phyloP scores from a whole-genome alignment of 2,888 invertebrate species.

The Drosophila rellima region DNA sequence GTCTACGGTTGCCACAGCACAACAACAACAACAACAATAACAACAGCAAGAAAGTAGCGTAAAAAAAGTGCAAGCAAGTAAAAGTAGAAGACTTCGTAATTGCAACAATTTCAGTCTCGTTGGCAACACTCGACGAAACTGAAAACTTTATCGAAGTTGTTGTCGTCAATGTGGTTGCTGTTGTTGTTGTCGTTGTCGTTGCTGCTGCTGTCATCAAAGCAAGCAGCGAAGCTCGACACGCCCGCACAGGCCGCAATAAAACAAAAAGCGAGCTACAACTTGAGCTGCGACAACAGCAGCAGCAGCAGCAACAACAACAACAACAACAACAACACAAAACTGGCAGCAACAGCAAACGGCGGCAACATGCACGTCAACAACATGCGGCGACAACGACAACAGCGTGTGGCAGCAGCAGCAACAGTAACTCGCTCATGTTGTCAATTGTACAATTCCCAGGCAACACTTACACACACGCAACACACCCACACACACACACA shows the following conservation, averaged over 20 bases:
- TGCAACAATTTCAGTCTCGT: slow-evolving; percentile 68
- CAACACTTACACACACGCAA: slow-evolving; percentile 35
- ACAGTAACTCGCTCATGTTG: slow-evolving; percentile 67
- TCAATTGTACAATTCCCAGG: slow-evolving; percentile 76
- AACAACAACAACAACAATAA: slow-evolving; percentile 13
- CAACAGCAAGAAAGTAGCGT: slow-evolving; percentile 31
- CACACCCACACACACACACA: slow-evolving; percentile 26
- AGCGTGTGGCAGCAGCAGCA: slow-evolving; percentile 44
- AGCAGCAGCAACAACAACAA: slow-evolving; percentile 42
- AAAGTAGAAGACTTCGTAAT: slow-evolving; percentile 62
- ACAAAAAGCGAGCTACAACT: slow-evolving; percentile 47
- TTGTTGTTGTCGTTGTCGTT: background rate
- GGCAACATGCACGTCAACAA: slow-evolving; percentile 76
- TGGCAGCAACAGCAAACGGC: slow-evolving; percentile 46
- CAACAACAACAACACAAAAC: slow-evolving; percentile 38
- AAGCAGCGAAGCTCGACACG: slow-evolving; percentile 47
- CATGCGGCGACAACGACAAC: slow-evolving; percentile 70
- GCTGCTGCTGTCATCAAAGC: slow-evolving; percentile 47
- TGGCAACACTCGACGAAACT: slow-evolving; percentile 41
- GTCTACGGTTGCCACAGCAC: slow-evolving; percentile 17
- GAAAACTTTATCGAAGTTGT: slow-evolving; percentile 67
- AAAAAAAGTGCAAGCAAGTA: slow-evolving; percentile 14
- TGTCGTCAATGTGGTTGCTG: slow-evolving; percentile 2
- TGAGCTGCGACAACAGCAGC: slow-evolving; percentile 44
- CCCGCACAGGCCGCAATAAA: slow-evolving; percentile 66